These are phyloP conservation scores for Okamejei kenojei DNA, from an alignment of 2,797 vertebrate genomes.

Conservation along the genomic window DNA sequence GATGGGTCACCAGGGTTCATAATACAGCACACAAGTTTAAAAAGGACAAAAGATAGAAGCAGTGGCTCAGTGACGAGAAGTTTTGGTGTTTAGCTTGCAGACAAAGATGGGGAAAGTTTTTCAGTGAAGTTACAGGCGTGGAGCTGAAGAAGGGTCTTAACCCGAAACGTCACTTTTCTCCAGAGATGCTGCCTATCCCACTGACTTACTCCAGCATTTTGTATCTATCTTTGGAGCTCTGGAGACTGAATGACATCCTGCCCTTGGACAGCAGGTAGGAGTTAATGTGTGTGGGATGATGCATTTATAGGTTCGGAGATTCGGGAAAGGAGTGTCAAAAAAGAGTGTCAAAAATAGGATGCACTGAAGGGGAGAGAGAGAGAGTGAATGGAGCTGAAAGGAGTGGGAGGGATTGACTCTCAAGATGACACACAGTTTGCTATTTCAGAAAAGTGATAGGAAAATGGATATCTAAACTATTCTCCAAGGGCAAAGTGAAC, in stretches of 20 bases:
- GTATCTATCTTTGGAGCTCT: not conserved
- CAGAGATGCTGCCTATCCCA: no score
- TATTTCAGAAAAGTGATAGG: not conserved
- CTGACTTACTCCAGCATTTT: no score
- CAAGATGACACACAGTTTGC: not conserved
- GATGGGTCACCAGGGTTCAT: not conserved
- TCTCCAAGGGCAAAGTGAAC: not conserved
- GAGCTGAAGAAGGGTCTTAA: no score
- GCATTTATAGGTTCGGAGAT: not conserved
- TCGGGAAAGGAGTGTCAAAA: no score
- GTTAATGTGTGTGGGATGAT: not conserved
- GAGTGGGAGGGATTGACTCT: not conserved
- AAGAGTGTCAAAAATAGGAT: not conserved
- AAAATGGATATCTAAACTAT: no score
- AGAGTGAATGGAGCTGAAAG: not conserved
- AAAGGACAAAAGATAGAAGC: not conserved
- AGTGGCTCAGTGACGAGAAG: not conserved
- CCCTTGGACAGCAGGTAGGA: not conserved
- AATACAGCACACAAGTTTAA: not conserved
- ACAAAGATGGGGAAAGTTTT: not conserved
- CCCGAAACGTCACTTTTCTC: no score
- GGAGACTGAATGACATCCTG: not conserved
- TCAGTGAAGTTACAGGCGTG: not conserved
- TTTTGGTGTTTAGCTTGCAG: not conserved
- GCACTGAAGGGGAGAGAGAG: not conserved